phyloP scores from a whole-genome alignment of 2,113 vertebrate genomes.

The Glaucomys volans region DNA sequence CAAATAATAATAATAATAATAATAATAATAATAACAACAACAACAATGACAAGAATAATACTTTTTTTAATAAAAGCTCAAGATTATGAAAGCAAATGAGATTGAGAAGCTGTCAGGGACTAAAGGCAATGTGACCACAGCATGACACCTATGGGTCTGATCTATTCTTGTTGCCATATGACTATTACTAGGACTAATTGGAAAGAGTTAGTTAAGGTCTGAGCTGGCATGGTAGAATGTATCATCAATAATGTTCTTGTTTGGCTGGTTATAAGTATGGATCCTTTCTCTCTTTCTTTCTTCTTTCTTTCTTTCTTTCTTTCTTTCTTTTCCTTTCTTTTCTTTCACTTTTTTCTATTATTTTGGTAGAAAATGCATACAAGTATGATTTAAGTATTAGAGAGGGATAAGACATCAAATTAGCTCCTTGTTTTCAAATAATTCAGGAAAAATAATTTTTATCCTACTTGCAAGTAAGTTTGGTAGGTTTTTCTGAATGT shows the following conservation, averaged over 20 bases:
- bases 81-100: background rate
- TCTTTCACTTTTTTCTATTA: background rate
- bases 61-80: background rate
- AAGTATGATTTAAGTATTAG: background rate
- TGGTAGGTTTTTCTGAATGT: background rate
- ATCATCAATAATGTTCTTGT: background rate
- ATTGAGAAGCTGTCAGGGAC: background rate
- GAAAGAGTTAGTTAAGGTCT: background rate
- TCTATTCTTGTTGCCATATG: background rate
- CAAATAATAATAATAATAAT: too few relatives aligned
- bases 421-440: background rate
- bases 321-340: too few relatives aligned
- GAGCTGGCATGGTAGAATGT: background rate
- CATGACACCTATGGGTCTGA: background rate
- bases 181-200: background rate
- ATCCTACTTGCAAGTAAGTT: background rate
- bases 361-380: background rate
- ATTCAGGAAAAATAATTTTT: background rate
- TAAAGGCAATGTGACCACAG: background rate
- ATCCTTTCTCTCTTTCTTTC: fast-evolving
- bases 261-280: background rate
- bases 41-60: too few relatives aligned
- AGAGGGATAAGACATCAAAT: background rate
- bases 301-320: fast-evolving
- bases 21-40: too few relatives aligned